Percentiles rank a stretch among this genome's conserved stretches.
phyloP scores from a whole-genome alignment of 2,888 invertebrate species.

The Andrena marginata region DNA sequence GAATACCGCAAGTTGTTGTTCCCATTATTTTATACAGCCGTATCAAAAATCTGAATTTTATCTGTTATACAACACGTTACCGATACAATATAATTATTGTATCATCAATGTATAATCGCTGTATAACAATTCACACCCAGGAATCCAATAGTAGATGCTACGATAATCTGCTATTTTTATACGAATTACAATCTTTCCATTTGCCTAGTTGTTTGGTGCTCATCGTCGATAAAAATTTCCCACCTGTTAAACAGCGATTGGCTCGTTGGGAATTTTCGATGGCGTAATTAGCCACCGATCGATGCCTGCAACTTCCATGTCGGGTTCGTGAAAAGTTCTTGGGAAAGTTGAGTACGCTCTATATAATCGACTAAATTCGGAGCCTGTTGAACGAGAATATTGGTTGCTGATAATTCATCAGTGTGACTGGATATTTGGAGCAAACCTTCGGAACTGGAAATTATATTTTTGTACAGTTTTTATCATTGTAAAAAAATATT shows the following conservation, averaged over 20 bases:
- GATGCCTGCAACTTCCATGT: constrained; percentile 26
- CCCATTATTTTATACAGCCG: too few species aligned
- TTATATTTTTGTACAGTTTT: background rate
- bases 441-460: background rate
- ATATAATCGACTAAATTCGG: constrained; percentile 20
- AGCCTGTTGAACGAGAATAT: constrained; percentile 24
- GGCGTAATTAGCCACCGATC: constrained; percentile 48
- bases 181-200: background rate
- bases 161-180: too few species aligned
- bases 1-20: too few species aligned
- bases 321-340: constrained; percentile 24
- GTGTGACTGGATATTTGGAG: background rate
- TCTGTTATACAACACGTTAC: too few species aligned
- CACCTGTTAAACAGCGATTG: constrained; percentile 21
- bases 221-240: background rate
- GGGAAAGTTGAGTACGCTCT: constrained; percentile 23
- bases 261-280: constrained; percentile 29
- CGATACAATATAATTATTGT: too few species aligned
- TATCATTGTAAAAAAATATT: background rate
- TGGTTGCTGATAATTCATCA: constrained; percentile 10
- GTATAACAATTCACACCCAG: too few species aligned
- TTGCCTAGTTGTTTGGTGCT: background rate
- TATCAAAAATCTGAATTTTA: too few species aligned
- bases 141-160: too few species aligned
- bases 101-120: too few species aligned